Evolutionary conservation across 2,888 invertebrate genomes (phyloP).

Genomic region (Bombylius major): DNA sequence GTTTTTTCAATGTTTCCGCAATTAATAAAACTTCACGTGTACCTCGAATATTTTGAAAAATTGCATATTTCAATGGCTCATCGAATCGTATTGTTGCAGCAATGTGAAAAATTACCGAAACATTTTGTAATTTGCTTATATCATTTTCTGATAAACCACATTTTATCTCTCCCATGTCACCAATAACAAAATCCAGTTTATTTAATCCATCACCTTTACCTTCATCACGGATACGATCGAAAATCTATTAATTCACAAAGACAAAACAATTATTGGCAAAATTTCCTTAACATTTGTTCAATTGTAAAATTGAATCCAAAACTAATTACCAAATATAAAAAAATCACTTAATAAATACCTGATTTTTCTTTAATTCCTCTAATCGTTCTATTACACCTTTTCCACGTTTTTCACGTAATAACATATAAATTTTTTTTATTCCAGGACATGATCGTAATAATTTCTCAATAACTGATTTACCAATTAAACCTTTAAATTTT

Average conservation of each 20-base stretch:
- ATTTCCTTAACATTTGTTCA: neutral
- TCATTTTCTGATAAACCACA: constrained; percentile 43
- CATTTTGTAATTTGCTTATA: constrained; percentile 40
- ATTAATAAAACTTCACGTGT: constrained; percentile 45
- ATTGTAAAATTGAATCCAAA: too few relatives aligned
- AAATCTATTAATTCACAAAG: neutral
- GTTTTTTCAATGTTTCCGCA: constrained; percentile 38
- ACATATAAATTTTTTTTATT: constrained; percentile 54
- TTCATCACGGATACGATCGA: constrained; percentile 29
- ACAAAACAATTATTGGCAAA: neutral
- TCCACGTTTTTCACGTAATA: constrained; percentile 56
- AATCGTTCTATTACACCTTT: constrained; percentile 49
- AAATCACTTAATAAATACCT: constrained; percentile 24
- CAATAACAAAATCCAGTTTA: constrained; percentile 46
- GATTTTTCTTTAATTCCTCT: constrained; percentile 39
- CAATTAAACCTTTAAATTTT: constrained; percentile 56
- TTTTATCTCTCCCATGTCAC: constrained; percentile 42
- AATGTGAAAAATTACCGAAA: constrained; percentile 54
- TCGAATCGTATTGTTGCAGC: constrained; percentile 68
- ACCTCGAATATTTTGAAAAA: constrained; percentile 45
- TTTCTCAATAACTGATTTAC: constrained; percentile 74
- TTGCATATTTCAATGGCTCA: constrained; percentile 50
- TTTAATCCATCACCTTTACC: constrained; percentile 31
- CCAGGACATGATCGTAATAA: constrained; percentile 62
- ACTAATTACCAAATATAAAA: neutral